phyloP scores from a whole-genome alignment of 2,888 invertebrate genomes.

The Cetonia aurata region DNA sequence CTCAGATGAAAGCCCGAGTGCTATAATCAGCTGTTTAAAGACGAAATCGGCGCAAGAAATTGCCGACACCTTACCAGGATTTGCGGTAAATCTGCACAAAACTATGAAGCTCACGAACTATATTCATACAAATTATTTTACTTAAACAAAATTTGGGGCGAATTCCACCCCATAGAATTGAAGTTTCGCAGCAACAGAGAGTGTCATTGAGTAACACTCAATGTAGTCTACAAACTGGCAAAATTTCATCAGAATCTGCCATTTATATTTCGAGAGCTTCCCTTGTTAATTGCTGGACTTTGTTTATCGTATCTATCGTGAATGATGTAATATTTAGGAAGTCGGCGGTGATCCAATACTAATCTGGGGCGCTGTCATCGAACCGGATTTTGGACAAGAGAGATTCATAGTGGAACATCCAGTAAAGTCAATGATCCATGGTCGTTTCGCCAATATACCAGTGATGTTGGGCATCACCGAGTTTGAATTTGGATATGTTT shows the following conservation, averaged over 20 bases:
- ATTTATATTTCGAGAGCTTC: too few relatives aligned
- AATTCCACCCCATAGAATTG: too few relatives aligned
- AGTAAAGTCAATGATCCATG: slow-evolving; percentile 68
- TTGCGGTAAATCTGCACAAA: slow-evolving; percentile 62
- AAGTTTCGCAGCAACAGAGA: too few relatives aligned
- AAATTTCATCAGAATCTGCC: too few relatives aligned
- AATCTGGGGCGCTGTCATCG: slow-evolving; percentile 75
- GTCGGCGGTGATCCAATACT: slow-evolving; percentile 68
- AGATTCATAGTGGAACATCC: slow-evolving; percentile 74
- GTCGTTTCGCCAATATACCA: slow-evolving; percentile 72
- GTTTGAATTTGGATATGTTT: slow-evolving; percentile 75
- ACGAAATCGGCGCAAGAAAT: slow-evolving; percentile 68
- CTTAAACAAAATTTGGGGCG: too few relatives aligned
- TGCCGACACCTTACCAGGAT: slow-evolving; percentile 66
- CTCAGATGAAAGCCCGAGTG: slow-evolving; percentile 68
- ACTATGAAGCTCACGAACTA: too few relatives aligned
- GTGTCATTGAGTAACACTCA: too few relatives aligned
- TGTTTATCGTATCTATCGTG: too few relatives aligned
- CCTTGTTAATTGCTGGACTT: too few relatives aligned
- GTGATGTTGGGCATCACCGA: slow-evolving; percentile 74
- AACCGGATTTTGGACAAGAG: slow-evolving; percentile 75
- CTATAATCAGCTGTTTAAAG: slow-evolving; percentile 73
- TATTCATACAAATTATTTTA: too few relatives aligned
- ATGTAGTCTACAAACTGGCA: too few relatives aligned
- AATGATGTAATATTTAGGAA: slow-evolving; percentile 64